phyloP scores from a whole-genome alignment of 2,888 invertebrate genomes.

The Synanthedon vespiformis region DNA sequence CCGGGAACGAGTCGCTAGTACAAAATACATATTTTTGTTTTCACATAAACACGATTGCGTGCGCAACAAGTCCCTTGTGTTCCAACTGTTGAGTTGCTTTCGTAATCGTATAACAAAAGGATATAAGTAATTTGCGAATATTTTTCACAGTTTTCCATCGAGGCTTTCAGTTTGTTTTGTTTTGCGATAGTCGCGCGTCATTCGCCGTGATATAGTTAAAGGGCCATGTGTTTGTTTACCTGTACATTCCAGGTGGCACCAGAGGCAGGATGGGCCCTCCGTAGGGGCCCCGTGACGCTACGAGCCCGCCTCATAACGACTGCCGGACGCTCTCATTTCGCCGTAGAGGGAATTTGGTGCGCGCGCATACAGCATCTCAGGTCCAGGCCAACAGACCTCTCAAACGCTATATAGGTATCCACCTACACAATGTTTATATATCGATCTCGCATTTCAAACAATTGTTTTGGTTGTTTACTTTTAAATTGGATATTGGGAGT shows the following conservation, averaged over 20 bases:
- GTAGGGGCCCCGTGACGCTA: conserved; percentile 71
- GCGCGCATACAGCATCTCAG: conserved; percentile 55
- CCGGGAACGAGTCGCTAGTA: not conserved
- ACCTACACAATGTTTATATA: conserved; percentile 5
- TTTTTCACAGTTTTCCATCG: too few species aligned
- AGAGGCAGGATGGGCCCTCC: conserved; percentile 81
- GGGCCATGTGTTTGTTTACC: conserved; percentile 36
- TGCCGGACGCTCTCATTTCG: conserved; percentile 31
- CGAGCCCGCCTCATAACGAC: conserved; percentile 63
- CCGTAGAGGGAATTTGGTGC: conserved; percentile 16
- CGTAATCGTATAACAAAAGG: not conserved
- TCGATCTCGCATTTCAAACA: conserved; percentile 8
- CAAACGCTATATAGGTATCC: conserved; percentile 1
- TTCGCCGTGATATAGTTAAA: too few species aligned
- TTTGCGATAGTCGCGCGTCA: too few species aligned
- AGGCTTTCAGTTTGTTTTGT: too few species aligned
- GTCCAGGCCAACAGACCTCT: conserved; percentile 30
- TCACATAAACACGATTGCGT: conserved; percentile 45
- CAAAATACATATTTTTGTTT: conserved; percentile 12
- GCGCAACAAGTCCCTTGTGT: conserved; percentile 57
- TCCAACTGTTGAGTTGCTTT: conserved; percentile 51
- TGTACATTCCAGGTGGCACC: conserved; percentile 89
- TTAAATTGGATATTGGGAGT: not conserved
- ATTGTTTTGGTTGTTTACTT: conserved; percentile 8
- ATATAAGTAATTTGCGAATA: too few species aligned